These are phyloP conservation scores for Epicampocera succincta DNA, from an alignment of 2,888 invertebrate species.

Conservation along the genomic window DNA sequence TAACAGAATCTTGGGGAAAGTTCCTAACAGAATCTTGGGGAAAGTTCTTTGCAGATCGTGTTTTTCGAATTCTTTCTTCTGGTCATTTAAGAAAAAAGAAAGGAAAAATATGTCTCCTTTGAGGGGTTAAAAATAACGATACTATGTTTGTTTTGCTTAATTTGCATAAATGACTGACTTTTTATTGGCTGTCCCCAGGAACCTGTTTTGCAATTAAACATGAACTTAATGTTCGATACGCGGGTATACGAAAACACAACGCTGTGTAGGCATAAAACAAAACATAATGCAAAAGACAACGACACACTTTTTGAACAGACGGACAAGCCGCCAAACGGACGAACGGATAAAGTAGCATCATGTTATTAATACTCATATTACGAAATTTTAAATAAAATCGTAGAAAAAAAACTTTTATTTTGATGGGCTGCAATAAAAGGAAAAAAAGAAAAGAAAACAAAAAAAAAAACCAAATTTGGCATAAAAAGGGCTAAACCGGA, in stretches of 20 bases:
- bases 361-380: conserved; percentile 72
- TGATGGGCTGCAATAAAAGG: conserved; percentile 59
- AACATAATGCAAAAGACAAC: conserved; percentile 44
- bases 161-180: conserved; percentile 75
- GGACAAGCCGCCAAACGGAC: conserved; percentile 9
- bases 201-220: conserved; percentile 76
- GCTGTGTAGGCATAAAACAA: conserved; percentile 46
- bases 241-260: conserved; percentile 22
- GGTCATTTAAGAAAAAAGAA: no score
- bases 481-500: conserved; percentile 72
- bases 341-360: conserved; percentile 57
- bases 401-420: conserved; percentile 44
- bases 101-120: no score
- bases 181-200: conserved; percentile 58
- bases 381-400: conserved; percentile 72
- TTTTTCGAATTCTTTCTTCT: not conserved
- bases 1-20: no score
- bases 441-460: conserved; percentile 33
- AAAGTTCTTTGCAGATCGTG: no score
- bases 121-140: conserved; percentile 50
- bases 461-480: conserved; percentile 7
- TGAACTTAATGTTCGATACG: conserved; percentile 75
- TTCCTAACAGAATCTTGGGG: no score
- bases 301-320: conserved; percentile 63
- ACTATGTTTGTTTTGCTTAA: conserved; percentile 60